phyloP scores from a whole-genome alignment of 2,113 vertebrate genomes.

The Sus scrofa region T2T-Sscrofa CM000820.6:18969001-18969500 shows the following conservation, averaged over 20 bases:
- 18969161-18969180: not conserved
- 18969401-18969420: constrained; percentile 33
- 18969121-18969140: not conserved
- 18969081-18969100: not conserved
- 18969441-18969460: constrained; percentile 22
- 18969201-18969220: not conserved
- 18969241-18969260: not conserved
- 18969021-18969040: not conserved
- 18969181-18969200: not conserved
- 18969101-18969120: not conserved
- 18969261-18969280: not conserved
- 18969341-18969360: constrained; percentile 1
- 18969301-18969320: not conserved
- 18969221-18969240: not conserved
- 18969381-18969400: not conserved
- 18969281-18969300: not conserved
- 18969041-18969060: constrained; percentile 25
- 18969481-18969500: not conserved
- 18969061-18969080: not conserved
- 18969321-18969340: not conserved
- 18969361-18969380: not conserved
- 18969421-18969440: not conserved
- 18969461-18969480: not conserved
- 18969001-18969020: not conserved
- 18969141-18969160: not conserved